A percentile compares a stretch with the other conserved stretches of the same genome.
Conservation (phyloP, 2,797 vertebrate species). For the Phoebastria nigripes region DNA sequence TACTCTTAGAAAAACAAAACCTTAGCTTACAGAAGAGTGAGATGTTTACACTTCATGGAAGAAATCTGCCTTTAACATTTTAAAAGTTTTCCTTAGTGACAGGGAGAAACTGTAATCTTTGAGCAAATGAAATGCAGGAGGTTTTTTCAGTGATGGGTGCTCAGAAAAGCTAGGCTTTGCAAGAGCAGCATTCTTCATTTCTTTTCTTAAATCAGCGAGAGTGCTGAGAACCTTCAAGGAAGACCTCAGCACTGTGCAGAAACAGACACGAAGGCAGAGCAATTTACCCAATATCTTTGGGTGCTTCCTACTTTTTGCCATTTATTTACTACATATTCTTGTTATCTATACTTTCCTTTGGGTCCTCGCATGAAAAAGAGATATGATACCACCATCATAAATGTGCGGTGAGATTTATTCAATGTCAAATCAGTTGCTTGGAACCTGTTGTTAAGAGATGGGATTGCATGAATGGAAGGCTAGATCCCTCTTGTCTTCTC, state of each 20-base stretch:
- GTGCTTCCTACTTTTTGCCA: background rate
- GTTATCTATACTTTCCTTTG: background rate
- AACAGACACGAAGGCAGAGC: background rate
- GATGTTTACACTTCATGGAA: background rate
- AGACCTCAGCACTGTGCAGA: background rate
- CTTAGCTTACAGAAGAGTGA: background rate
- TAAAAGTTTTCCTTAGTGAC: background rate
- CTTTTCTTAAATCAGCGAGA: background rate
- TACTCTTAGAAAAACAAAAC: background rate
- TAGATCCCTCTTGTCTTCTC: background rate
- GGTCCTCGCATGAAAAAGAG: background rate
- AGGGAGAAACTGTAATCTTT: background rate
- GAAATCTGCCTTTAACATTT: background rate
- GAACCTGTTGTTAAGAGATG: background rate
- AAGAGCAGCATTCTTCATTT: background rate
- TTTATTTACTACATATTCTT: background rate
- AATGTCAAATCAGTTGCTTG: background rate
- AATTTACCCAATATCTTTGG: background rate
- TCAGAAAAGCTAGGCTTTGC: background rate
- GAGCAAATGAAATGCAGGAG: background rate
- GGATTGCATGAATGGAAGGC: background rate
- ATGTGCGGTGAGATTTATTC: background rate
- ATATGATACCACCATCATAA: background rate
- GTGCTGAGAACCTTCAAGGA: background rate
- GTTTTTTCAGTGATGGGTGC: background rate